Evolutionary conservation across 2,113 vertebrate genomes (phyloP).

Genomic region (Gavia stellata): DNA sequence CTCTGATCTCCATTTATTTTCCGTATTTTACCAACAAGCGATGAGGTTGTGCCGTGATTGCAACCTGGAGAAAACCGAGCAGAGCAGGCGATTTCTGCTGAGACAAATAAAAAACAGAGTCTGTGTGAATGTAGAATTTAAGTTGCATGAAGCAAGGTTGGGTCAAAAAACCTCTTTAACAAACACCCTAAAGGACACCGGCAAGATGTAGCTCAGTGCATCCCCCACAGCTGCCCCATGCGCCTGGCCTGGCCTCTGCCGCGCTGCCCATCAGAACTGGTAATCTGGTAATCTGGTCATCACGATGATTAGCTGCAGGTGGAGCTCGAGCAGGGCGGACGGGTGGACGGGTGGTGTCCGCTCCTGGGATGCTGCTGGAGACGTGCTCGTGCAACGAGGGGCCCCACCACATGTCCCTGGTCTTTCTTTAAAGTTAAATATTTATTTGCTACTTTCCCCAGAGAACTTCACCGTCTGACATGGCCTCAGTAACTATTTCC

Average conservation of each 20-base stretch:
- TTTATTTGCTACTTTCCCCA: accelerated
- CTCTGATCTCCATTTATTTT: background rate
- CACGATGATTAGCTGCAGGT: accelerated
- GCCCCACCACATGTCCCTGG: accelerated
- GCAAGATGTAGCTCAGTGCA: accelerated
- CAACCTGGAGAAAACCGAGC: background rate
- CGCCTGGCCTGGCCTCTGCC: accelerated
- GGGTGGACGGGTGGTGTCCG: accelerated
- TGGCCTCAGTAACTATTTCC: accelerated
- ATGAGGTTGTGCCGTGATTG: background rate
- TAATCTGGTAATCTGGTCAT: too few species aligned
- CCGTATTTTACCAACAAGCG: accelerated
- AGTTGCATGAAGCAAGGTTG: accelerated
- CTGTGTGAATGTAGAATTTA: accelerated
- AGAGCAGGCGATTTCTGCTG: background rate
- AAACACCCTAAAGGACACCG: background rate
- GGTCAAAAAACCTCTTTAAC: background rate
- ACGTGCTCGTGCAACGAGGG: accelerated
- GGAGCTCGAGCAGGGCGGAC: accelerated
- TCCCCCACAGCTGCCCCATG: accelerated
- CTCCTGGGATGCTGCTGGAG: background rate
- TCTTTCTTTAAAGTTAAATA: too few species aligned
- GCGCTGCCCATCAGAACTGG: accelerated
- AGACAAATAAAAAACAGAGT: accelerated
- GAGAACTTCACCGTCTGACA: accelerated